Conservation (phyloP, 2,888 invertebrate genomes). For the Hirtodrosophila alboralis region DNA sequence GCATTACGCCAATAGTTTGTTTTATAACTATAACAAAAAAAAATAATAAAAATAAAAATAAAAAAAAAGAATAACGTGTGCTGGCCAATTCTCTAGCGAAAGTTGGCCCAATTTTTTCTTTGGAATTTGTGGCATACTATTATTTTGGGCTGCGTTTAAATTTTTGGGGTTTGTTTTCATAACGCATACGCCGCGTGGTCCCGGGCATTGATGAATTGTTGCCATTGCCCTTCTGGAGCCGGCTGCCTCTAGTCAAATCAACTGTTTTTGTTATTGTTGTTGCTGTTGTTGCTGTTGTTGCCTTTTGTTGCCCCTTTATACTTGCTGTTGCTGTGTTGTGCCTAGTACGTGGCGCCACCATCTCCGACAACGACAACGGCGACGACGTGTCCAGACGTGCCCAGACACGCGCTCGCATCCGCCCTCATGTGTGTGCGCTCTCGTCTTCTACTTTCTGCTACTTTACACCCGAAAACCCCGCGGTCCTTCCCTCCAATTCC, state of each 20-base stretch:
- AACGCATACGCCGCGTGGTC: slow-evolving; percentile 67
- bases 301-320: no score
- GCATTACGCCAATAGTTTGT: slow-evolving; percentile 6
- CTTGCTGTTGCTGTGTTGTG: slow-evolving; percentile 36
- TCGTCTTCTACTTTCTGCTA: slow-evolving; percentile 2
- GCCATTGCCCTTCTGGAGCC: slow-evolving; percentile 37
- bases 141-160: slow-evolving; percentile 4
- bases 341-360: slow-evolving; percentile 66
- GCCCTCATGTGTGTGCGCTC: slow-evolving; percentile 27
- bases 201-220: slow-evolving; percentile 74
- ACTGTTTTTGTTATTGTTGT: slow-evolving; percentile 44
- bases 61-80: no score
- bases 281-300: slow-evolving; percentile 2
- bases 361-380: slow-evolving; percentile 36
- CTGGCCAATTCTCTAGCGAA: no score
- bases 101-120: not conserved
- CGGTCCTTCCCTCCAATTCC: not conserved
- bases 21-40: no score
- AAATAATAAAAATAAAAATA: no score
- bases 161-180: slow-evolving; percentile 42
- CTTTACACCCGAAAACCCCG: not conserved
- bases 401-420: slow-evolving; percentile 54
- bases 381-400: slow-evolving; percentile 70
- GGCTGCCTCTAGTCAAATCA: slow-evolving; percentile 58
- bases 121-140: not conserved